Evolutionary conservation across 1,140 invertebrate species (phyloP).

Genomic region (Wiebesia pumilae): DNA sequence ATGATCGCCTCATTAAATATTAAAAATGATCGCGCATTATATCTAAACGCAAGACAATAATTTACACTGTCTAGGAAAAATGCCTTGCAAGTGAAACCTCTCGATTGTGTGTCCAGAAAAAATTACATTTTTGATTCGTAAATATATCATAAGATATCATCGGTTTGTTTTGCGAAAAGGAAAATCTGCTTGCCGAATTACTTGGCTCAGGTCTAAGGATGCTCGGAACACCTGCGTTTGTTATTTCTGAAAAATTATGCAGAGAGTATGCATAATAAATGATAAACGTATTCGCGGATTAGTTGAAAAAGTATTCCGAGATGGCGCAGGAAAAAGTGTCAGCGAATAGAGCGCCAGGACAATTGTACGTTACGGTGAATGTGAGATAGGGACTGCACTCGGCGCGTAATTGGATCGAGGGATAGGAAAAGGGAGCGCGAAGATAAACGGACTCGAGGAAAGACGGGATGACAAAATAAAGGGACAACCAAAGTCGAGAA

Average conservation of each 20-base stretch:
- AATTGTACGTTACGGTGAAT: not conserved
- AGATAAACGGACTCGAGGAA: no score
- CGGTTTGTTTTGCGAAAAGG: not conserved
- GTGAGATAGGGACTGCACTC: no score
- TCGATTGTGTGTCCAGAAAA: not conserved
- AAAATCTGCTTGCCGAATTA: not conserved
- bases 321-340: no score
- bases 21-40: no score
- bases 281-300: not conserved
- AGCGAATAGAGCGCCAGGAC: not conserved
- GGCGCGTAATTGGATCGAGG: no score
- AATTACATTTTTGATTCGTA: not conserved
- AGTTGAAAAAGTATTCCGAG: no score
- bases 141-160: not conserved
- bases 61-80: not conserved
- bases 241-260: not conserved
- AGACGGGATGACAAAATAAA: no score
- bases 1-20: not conserved
- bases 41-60: no score
- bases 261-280: not conserved
- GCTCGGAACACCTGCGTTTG: not conserved
- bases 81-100: not conserved
- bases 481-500: no score
- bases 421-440: not conserved
- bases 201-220: not conserved